phyloP scores from a whole-genome alignment of 2,113 vertebrate genomes.

The Coregonus clupeaformis region DNA sequence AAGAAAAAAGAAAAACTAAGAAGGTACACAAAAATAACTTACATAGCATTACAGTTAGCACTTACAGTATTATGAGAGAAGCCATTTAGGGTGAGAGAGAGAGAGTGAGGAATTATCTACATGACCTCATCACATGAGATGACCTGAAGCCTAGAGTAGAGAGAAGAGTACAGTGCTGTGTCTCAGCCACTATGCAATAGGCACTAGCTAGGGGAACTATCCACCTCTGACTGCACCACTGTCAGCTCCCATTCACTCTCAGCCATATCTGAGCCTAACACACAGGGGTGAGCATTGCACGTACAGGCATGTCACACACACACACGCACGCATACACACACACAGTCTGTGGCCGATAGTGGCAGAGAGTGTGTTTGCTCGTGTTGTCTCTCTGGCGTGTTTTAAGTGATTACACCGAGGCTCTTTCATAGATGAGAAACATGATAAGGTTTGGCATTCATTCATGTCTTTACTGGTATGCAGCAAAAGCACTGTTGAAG shows the following conservation, averaged over 20 bases:
- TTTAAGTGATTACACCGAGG: constrained; percentile 38
- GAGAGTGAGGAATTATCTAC: constrained; percentile 58
- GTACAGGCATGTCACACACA: neutral
- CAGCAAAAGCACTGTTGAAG: constrained; percentile 22
- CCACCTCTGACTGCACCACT: constrained; percentile 55
- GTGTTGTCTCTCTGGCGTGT: constrained; percentile 7
- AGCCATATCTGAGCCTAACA: constrained; percentile 26
- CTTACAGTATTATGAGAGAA: too few species aligned
- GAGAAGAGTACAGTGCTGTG: constrained; percentile 35
- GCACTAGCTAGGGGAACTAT: constrained; percentile 46
- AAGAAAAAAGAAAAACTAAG: neutral
- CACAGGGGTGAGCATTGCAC: neutral
- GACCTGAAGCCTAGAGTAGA: constrained; percentile 55
- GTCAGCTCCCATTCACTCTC: constrained; percentile 49
- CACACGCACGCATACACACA: neutral
- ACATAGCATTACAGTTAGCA: too few species aligned
- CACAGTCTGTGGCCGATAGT: neutral
- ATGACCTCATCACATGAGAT: constrained; percentile 54
- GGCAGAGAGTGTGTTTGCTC: neutral
- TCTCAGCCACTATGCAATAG: constrained; percentile 44
- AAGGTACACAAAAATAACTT: neutral
- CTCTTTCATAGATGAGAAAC: constrained; percentile 35
- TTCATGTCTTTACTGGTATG: constrained; percentile 33
- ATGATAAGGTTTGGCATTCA: constrained; percentile 30
- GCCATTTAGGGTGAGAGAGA: constrained; percentile 46